A percentile compares a stretch with the other conserved stretches of the same genome.
Conservation (phyloP, 2,797 vertebrate species). For the Anguilla marmorata region DNA sequence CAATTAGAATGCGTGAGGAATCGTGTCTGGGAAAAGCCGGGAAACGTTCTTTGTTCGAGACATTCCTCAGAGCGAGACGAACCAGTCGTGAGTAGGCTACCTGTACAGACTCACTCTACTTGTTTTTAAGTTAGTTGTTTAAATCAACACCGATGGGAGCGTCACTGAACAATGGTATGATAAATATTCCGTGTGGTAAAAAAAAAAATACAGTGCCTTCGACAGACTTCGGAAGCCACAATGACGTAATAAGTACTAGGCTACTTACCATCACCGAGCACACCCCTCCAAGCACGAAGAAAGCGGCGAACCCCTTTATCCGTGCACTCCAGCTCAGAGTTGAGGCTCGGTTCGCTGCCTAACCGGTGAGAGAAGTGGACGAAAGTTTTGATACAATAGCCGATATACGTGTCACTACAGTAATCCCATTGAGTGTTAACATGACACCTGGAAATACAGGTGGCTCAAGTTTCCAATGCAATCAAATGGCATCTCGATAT, state of each 20-base stretch:
- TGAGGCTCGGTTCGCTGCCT: slow-evolving; percentile 80
- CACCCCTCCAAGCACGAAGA: slow-evolving; percentile 78
- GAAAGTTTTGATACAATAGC: background rate
- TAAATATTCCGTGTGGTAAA: background rate
- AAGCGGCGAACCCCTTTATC: slow-evolving; percentile 84
- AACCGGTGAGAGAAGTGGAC: slow-evolving; percentile 7
- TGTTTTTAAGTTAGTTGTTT: background rate
- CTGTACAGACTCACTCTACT: background rate
- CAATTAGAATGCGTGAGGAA: background rate
- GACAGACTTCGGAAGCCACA: background rate
- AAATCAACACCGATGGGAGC: background rate
- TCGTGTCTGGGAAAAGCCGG: background rate
- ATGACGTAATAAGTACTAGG: background rate
- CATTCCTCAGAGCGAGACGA: background rate
- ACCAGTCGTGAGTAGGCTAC: background rate
- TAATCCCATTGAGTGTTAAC: no score
- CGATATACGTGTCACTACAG: background rate
- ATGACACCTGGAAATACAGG: background rate
- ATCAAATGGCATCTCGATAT: background rate
- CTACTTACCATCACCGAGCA: slow-evolving; percentile 82
- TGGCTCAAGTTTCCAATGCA: background rate
- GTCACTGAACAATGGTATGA: background rate
- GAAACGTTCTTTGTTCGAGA: background rate
- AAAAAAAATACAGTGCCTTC: background rate
- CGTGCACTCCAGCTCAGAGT: slow-evolving; percentile 82